phyloP scores from a whole-genome alignment of 2,888 invertebrate species.

The Phasia obesa region DNA sequence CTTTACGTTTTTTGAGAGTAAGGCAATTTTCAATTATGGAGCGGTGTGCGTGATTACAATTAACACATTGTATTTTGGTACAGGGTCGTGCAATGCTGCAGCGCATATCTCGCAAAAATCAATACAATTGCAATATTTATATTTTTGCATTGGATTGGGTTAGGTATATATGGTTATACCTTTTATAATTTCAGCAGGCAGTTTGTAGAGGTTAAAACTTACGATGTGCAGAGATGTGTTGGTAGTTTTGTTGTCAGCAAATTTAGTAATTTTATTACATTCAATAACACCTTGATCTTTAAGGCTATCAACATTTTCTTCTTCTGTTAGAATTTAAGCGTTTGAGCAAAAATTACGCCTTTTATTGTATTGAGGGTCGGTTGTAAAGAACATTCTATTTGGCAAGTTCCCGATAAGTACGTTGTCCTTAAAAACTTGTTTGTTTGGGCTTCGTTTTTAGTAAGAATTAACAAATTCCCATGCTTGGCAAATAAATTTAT shows the following conservation, averaged over 20 bases:
- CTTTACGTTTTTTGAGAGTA: slow-evolving; percentile 19
- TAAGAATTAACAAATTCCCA: slow-evolving; percentile 5
- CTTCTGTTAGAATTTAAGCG: background rate
- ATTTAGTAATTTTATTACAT: slow-evolving; percentile 40
- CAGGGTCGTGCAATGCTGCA: slow-evolving; percentile 33
- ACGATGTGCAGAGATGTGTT: slow-evolving; percentile 32
- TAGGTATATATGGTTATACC: slow-evolving; percentile 51
- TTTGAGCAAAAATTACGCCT: slow-evolving; percentile 1
- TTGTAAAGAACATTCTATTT: slow-evolving; percentile 1
- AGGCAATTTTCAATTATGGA: slow-evolving; percentile 42
- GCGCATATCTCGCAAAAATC: slow-evolving; percentile 39
- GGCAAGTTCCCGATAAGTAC: background rate
- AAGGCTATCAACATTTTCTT: background rate
- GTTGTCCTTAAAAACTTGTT: slow-evolving; percentile 10
- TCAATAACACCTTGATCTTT: background rate
- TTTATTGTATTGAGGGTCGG: slow-evolving; percentile 15
- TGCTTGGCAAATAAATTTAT: background rate
- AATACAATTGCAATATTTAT: slow-evolving; percentile 23
- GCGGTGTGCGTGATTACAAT: slow-evolving; percentile 35
- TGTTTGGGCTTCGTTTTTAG: slow-evolving; percentile 6
- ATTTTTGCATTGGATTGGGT: slow-evolving; percentile 53
- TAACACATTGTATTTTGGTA: slow-evolving; percentile 35
- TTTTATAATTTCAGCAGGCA: slow-evolving; percentile 26
- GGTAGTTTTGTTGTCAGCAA: slow-evolving; percentile 1
- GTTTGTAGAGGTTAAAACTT: slow-evolving; percentile 3